Evolutionary conservation across 1,140 invertebrate species (phyloP).

Genomic region (Aphaenogaster ashmeadi): DNA sequence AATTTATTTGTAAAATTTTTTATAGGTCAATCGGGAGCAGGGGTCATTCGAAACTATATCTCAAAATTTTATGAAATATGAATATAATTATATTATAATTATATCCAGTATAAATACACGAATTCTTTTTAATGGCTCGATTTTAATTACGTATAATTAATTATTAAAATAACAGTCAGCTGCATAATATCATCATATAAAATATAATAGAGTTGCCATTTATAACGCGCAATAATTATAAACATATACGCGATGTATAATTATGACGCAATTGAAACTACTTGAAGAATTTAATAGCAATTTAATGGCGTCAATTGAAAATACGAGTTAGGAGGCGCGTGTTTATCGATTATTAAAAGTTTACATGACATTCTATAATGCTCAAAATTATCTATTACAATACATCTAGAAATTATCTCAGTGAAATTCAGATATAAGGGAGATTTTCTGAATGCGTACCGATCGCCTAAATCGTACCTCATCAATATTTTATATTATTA

Average conservation of each 20-base stretch:
- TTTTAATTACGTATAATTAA: not conserved
- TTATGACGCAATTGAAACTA: conserved; percentile 16
- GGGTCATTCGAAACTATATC: no score
- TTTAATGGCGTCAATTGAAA: conserved; percentile 11
- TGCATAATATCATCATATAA: not conserved
- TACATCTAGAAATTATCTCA: not conserved
- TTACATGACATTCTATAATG: not conserved
- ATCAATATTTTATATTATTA: no score
- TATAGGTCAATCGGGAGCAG: no score
- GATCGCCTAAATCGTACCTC: no score
- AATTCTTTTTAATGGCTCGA: not conserved
- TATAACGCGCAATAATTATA: not conserved
- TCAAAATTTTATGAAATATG: not conserved
- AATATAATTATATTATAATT: not conserved
- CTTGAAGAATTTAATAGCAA: not conserved
- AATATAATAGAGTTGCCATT: not conserved
- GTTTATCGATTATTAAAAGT: conserved; percentile 11
- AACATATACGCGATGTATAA: not conserved
- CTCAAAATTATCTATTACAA: not conserved
- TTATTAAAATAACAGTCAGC: not conserved
- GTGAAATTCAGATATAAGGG: not conserved
- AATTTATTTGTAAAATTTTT: no score
- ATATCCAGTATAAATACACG: not conserved
- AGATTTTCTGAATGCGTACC: no score
- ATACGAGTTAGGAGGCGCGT: not conserved